phyloP scores from a whole-genome alignment of 2,113 vertebrate species.

The Galemys pyrenaicus region DNA sequence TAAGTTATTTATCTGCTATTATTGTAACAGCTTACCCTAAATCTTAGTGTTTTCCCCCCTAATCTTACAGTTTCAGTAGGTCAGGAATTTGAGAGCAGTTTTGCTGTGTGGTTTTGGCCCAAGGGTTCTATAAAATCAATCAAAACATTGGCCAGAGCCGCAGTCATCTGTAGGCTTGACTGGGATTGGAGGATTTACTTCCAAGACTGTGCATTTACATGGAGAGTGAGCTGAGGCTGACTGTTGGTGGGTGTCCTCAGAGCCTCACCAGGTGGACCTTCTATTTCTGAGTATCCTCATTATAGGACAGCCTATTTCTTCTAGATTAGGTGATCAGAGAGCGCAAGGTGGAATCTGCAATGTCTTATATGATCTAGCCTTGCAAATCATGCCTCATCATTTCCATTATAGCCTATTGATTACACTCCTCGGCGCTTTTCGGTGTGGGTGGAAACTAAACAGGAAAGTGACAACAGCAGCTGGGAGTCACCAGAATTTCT shows the following conservation, averaged over 20 bases:
- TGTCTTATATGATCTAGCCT: neutral
- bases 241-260: neutral
- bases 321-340: neutral
- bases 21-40: neutral
- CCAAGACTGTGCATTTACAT: neutral
- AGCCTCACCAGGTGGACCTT: neutral
- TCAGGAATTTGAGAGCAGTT: neutral
- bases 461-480: neutral
- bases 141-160: neutral
- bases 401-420: neutral
- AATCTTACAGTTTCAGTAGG: neutral
- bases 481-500: neutral
- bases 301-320: neutral
- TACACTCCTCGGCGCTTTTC: too few relatives aligned
- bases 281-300: neutral
- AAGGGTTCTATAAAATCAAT: neutral
- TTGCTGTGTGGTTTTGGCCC: neutral
- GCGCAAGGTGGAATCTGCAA: neutral
- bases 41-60: neutral
- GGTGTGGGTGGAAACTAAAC: neutral
- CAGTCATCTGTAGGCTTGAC: neutral
- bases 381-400: neutral
- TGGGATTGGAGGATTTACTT: neutral
- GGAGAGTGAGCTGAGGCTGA: neutral
- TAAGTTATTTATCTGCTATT: neutral